Base-by-base conservation (phyloP, 2,113 vertebrate genomes). In the Odontesthes bonariensis region DNA sequence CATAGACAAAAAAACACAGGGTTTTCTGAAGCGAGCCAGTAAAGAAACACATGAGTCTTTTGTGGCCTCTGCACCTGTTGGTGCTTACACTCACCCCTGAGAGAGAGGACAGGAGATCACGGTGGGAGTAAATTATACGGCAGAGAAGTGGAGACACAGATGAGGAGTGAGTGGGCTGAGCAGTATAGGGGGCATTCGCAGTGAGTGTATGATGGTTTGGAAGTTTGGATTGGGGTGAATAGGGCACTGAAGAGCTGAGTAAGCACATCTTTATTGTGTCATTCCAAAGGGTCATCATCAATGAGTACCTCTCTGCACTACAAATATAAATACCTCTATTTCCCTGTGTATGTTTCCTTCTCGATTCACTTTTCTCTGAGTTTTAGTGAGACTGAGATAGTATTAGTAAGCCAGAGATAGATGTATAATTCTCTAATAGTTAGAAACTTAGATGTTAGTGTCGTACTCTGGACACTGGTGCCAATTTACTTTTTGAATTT, bases 51-150 rank as follows among this genome's bases (percentile, higher is more conserved):
- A 76, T 83, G 82, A 62, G 79, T 73, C 58, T 84, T 86, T 73
- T 56, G 67, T 77, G 83, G 85, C 62, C 70, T 63, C 73, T 77
- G 87, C 91, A 92, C 91, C 91, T 92, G 91, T 91, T 83, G 59
- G 42, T 75, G 82, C 88, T 91, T 89, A 89, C 82, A 81, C 65
- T 89, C 73, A 57, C 73, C 78, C 69, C 77, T 32, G 52, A 70
- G 38, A 75, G 49, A 67, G 54, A 59, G 58, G 55, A 76, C 55
- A 77, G 54, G 51, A 57, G 71, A 55, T 23, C 46, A 66, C 38
- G 42, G 77, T 82, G 69, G 76, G 82, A 75, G 77, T 75, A 60
- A 82, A 73, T 74, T 68, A 74, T 75, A 75, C 33, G 40, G 66
- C 46, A 4, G 44, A 53, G 71, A 81, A 84, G 75, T 57, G 53